Evolutionary conservation across 2,113 vertebrate species (phyloP).

Genomic region (Heterotilapia buettikoferi): DNA sequence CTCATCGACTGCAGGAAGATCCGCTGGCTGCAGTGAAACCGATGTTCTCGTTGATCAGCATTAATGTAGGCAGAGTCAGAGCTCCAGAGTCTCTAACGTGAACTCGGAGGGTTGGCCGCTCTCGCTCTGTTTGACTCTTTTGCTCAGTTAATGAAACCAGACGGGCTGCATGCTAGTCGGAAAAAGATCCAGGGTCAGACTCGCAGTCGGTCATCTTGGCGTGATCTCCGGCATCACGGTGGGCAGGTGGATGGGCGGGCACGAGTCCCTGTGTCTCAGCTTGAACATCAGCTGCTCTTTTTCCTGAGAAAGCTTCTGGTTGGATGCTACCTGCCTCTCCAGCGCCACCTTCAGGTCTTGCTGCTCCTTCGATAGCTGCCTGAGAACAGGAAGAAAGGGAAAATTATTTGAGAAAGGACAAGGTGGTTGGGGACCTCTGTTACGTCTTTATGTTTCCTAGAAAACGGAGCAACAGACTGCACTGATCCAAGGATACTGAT

Average conservation of each 20-base stretch:
- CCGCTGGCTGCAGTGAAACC: not conserved
- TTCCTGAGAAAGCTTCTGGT: conserved; percentile 76
- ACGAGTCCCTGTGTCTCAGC: conserved; percentile 67
- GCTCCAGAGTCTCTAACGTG: not conserved
- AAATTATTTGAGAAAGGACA: not conserved
- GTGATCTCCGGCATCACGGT: conserved; percentile 46
- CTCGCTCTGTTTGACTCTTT: not conserved
- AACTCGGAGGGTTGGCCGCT: not conserved
- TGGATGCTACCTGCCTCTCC: conserved; percentile 75
- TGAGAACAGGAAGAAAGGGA: conserved; percentile 24
- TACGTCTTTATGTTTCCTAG: not conserved
- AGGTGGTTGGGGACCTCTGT: not conserved
- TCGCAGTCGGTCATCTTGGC: conserved; percentile 36
- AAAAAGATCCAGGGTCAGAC: not conserved
- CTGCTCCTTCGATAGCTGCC: conserved; percentile 83
- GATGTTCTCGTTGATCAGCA: not conserved
- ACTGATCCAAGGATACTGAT: not conserved
- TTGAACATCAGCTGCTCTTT: conserved; percentile 89
- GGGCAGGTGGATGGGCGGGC: conserved; percentile 65
- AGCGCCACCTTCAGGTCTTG: conserved; percentile 71
- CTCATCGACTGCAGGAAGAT: not conserved
- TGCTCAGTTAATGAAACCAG: not conserved
- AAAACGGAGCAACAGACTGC: not conserved
- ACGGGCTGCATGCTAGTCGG: not conserved
- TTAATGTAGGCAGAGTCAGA: not conserved